Evolutionary conservation across 2,888 invertebrate genomes (phyloP).

Genomic region (Netelia melanura): DNA sequence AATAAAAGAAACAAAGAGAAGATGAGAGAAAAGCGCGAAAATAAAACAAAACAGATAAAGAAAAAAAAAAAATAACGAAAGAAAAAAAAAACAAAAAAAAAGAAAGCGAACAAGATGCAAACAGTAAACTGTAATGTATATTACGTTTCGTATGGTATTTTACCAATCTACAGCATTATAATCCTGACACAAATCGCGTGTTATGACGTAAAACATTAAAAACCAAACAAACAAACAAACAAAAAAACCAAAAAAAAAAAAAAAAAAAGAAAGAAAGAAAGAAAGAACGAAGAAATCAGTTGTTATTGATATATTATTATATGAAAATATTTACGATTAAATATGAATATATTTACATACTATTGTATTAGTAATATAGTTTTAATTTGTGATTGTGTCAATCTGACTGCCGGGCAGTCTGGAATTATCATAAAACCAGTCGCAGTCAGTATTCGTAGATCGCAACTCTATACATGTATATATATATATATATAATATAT

Average conservation of each 20-base stretch:
- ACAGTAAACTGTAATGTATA: constrained; percentile 86
- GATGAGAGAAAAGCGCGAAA: constrained; percentile 56
- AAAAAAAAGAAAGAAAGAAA: constrained; percentile 31
- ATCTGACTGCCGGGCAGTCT: constrained; percentile 83
- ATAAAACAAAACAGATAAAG: no score
- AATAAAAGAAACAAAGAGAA: constrained; percentile 27
- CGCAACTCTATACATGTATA: constrained; percentile 68
- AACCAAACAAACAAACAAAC: constrained; percentile 28
- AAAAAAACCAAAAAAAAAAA: constrained; percentile 45
- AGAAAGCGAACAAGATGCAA: constrained; percentile 46
- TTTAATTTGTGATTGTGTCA: constrained; percentile 82
- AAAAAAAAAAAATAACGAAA: constrained; percentile 65
- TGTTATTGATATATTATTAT: constrained; percentile 82
- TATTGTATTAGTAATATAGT: constrained; percentile 81
- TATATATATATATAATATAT: constrained; percentile 35
- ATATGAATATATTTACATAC: constrained; percentile 83
- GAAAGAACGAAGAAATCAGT: constrained; percentile 72
- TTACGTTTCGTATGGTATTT: constrained; percentile 88
- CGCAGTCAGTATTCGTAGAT: constrained; percentile 80
- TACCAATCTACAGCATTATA: constrained; percentile 84
- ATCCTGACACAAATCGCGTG: constrained; percentile 73
- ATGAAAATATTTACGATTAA: constrained; percentile 82
- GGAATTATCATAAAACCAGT: constrained; percentile 79
- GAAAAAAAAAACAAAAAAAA: constrained; percentile 69
- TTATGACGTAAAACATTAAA: constrained; percentile 73